These are phyloP conservation scores for Sebastes fasciatus DNA, from an alignment of 2,113 vertebrate species.

Conservation along the genomic window DNA sequence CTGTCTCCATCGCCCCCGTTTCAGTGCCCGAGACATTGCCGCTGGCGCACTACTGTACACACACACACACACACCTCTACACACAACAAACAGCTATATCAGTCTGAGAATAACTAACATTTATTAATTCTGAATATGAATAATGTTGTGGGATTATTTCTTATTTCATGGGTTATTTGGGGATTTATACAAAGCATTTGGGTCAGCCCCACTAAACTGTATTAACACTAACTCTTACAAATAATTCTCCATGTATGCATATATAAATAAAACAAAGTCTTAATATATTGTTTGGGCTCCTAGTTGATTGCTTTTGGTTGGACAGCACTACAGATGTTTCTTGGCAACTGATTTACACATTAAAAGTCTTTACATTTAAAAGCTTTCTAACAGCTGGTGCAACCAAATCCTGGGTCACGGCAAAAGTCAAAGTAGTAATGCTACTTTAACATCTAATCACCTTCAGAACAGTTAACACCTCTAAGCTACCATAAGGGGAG, in stretches of 20 bases:
- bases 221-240: not conserved
- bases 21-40: too few relatives aligned
- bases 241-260: too few relatives aligned
- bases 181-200: too few relatives aligned
- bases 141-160: too few relatives aligned
- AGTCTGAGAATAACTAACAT: too few relatives aligned
- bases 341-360: not conserved
- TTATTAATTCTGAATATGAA: too few relatives aligned
- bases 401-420: not conserved
- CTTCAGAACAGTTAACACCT: not conserved
- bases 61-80: too few relatives aligned
- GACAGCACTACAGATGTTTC: not conserved
- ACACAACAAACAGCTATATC: too few relatives aligned
- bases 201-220: too few relatives aligned
- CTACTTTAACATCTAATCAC: not conserved
- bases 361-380: not conserved
- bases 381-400: not conserved
- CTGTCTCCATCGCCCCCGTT: too few relatives aligned
- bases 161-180: too few relatives aligned
- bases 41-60: too few relatives aligned
- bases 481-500: not conserved
- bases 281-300: not conserved
- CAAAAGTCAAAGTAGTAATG: not conserved
- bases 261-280: not conserved
- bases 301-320: not conserved